phyloP scores from a whole-genome alignment of 2,797 vertebrate species.

The Coendou prehensilis region DNA sequence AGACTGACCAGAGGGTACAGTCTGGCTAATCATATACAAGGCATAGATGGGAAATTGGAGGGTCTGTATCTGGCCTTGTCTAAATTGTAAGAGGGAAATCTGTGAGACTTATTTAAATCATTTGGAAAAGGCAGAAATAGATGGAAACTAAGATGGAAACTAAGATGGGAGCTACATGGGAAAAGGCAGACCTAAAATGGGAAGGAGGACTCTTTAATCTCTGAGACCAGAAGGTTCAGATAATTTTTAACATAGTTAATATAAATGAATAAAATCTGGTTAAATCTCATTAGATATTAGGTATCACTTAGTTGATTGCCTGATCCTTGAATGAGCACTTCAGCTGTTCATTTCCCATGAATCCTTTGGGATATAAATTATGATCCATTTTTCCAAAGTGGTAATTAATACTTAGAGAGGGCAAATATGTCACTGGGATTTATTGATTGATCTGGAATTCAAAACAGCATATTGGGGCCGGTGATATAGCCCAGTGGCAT shows the following conservation, averaged over 20 bases:
- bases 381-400: neutral
- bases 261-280: neutral
- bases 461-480: neutral
- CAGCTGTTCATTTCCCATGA: neutral
- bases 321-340: neutral
- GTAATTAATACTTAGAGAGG: constrained; percentile 19
- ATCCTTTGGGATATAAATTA: neutral
- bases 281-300: neutral
- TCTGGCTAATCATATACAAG: neutral
- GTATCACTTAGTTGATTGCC: neutral
- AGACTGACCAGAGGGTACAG: neutral
- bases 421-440: neutral
- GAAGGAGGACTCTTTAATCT: neutral
- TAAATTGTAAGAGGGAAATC: neutral
- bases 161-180: neutral
- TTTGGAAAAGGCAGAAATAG: neutral
- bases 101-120: neutral
- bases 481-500: too few relatives aligned
- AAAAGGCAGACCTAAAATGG: neutral
- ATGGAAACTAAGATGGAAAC: neutral
- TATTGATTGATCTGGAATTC: constrained; percentile 19
- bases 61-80: neutral
- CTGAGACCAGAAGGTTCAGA: neutral
- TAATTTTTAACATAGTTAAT: neutral
- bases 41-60: neutral